Percentiles rank a stretch among this genome's conserved stretches.
Evolutionary conservation across 2,113 vertebrate genomes (phyloP).

Genomic region (Neoarius graeffei): DNA sequence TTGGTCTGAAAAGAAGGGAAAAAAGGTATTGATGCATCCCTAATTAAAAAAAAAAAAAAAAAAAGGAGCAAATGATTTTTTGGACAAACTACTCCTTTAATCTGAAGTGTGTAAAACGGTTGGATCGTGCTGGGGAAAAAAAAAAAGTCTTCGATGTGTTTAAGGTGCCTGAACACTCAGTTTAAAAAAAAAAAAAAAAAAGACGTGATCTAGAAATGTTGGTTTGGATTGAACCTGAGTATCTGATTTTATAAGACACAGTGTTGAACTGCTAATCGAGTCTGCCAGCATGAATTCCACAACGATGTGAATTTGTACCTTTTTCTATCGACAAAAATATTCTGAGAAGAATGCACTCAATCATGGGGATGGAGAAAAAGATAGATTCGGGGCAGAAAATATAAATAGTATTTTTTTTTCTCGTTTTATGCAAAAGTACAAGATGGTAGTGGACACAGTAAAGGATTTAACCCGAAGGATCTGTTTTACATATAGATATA

Average conservation of each 20-base stretch:
- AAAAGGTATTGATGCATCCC: slow-evolving; percentile 5
- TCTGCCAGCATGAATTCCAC: slow-evolving; percentile 40
- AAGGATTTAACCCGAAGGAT: slow-evolving; percentile 87
- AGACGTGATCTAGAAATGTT: slow-evolving; percentile 17
- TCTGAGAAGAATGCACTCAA: neutral
- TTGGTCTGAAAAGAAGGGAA: neutral
- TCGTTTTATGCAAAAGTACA: slow-evolving; percentile 65
- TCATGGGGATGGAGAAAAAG: slow-evolving; percentile 27
- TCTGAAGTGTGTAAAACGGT: neutral
- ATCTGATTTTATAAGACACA: slow-evolving; percentile 63
- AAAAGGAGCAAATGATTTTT: neutral
- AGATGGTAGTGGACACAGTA: slow-evolving; percentile 74
- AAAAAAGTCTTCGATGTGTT: slow-evolving; percentile 21
- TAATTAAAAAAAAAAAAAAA: neutral
- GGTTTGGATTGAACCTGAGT: slow-evolving; percentile 83
- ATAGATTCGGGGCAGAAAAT: slow-evolving; percentile 75
- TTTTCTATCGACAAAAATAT: slow-evolving; percentile 36
- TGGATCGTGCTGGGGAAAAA: neutral
- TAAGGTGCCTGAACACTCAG: neutral
- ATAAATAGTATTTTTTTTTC: slow-evolving; percentile 24
- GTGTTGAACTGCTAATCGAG: slow-evolving; percentile 39
- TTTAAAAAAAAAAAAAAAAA: no score
- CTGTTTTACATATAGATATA: slow-evolving; percentile 59
- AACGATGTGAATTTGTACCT: slow-evolving; percentile 36
- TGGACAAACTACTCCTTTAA: neutral